Conservation (phyloP, 2,797 vertebrate genomes). For the Ctenopoma kingsleyae region DNA sequence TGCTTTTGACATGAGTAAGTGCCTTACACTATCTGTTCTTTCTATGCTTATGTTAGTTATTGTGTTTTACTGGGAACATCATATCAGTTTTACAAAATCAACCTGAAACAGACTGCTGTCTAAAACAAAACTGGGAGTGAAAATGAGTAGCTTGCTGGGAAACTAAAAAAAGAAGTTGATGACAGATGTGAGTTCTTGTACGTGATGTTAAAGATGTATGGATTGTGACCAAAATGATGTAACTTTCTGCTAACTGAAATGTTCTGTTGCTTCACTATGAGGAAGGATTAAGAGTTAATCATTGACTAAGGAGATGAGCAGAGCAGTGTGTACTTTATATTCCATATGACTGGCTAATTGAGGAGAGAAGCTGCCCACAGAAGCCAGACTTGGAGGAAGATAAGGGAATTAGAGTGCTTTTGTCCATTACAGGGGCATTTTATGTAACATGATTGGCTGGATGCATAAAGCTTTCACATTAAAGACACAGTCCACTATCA, state of each 20-base stretch:
- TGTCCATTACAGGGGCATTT: constrained; percentile 58
- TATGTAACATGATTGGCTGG: constrained; percentile 50
- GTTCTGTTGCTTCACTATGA: constrained; percentile 23
- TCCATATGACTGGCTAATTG: constrained; percentile 51
- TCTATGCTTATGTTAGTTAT: not conserved
- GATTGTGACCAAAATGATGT: constrained; percentile 25
- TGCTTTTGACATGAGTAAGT: constrained; percentile 98
- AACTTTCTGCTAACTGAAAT: constrained; percentile 6
- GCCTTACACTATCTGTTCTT: not conserved
- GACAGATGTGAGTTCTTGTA: constrained; percentile 10
- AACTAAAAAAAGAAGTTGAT: constrained; percentile 11
- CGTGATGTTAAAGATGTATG: constrained; percentile 8
- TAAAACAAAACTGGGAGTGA: not conserved
- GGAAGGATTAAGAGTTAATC: constrained; percentile 33
- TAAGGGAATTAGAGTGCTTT: constrained; percentile 57
- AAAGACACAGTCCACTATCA: constrained; percentile 35
- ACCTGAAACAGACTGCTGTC: not conserved
- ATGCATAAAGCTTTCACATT: constrained; percentile 41
- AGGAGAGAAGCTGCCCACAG: constrained; percentile 46
- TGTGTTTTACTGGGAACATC: constrained; percentile 6
- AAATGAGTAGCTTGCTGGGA: not conserved
- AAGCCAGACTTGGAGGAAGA: constrained; percentile 43
- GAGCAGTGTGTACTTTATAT: constrained; percentile 41
- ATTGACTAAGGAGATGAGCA: constrained; percentile 29
- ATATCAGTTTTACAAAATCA: not conserved